Evolutionary conservation across 2,113 vertebrate species (phyloP).

Genomic region (Puffinus mauretanicus): DNA sequence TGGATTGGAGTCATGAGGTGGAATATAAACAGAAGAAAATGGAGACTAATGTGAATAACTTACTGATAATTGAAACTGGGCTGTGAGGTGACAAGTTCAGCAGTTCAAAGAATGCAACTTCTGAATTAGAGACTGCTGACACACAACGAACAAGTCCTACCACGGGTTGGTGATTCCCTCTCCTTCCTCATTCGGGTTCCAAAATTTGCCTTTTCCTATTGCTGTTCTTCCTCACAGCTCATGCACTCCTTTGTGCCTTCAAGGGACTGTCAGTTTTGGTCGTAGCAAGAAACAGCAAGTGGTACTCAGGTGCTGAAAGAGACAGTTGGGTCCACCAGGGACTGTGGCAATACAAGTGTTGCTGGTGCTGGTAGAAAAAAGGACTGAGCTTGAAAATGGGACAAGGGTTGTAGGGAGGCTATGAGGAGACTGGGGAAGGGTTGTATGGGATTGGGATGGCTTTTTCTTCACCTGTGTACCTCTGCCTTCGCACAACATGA

Average conservation of each 20-base stretch:
- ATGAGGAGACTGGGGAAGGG: not conserved
- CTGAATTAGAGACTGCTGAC: not conserved
- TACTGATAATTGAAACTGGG: not conserved
- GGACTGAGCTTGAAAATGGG: not conserved
- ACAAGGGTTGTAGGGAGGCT: not conserved
- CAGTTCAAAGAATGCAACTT: not conserved
- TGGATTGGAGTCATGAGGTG: not conserved
- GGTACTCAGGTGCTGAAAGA: not conserved
- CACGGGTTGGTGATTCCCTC: not conserved
- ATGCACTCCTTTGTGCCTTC: not conserved
- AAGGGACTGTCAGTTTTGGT: not conserved
- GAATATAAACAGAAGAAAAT: not conserved
- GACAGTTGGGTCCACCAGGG: not conserved
- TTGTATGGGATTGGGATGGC: not conserved
- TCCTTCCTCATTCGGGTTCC: not conserved
- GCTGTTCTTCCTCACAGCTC: not conserved
- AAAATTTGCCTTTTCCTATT: not conserved
- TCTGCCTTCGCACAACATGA: not conserved
- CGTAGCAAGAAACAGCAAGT: not conserved
- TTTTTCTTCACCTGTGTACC: not conserved
- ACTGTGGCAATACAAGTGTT: not conserved
- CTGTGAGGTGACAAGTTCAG: not conserved
- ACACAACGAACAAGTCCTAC: not conserved
- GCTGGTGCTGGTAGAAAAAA: not conserved
- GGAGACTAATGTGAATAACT: not conserved